Evolutionary conservation across 1,140 invertebrate species (phyloP).

Genomic region (Heliconius congener): DNA sequence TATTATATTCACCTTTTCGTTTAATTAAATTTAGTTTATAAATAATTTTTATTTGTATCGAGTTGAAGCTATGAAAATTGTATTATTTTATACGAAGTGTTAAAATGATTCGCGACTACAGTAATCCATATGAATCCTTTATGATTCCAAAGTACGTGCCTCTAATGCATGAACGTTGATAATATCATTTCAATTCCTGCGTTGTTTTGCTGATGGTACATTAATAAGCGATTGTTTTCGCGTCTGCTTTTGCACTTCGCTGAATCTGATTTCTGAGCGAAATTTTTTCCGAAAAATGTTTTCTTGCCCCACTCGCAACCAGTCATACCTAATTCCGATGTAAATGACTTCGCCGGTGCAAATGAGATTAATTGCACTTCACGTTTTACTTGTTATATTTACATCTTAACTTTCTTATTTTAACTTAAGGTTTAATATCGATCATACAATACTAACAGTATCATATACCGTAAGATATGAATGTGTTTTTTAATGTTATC

Average conservation of each 20-base stretch:
- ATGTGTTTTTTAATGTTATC: constrained; percentile 24
- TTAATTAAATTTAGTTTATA: neutral
- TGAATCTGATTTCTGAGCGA: constrained; percentile 67
- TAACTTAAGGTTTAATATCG: too few relatives aligned
- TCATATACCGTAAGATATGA: neutral
- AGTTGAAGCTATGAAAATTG: neutral
- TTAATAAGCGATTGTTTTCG: constrained; percentile 73
- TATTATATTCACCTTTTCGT: neutral
- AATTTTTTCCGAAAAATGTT: constrained; percentile 48
- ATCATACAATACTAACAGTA: neutral
- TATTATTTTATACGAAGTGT: neutral
- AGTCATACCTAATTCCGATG: constrained; percentile 70
- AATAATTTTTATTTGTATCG: neutral
- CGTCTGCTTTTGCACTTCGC: constrained; percentile 75
- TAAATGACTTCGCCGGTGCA: constrained; percentile 58
- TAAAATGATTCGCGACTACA: neutral
- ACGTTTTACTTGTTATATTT: constrained; percentile 58
- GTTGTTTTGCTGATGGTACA: constrained; percentile 55
- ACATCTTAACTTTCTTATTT: constrained; percentile 47
- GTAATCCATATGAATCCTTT: constrained; percentile 17
- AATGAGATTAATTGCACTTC: constrained; percentile 65
- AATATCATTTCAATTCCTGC: constrained; percentile 33
- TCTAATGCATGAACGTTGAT: constrained; percentile 29
- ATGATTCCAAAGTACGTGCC: constrained; percentile 17
- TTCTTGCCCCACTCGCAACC: constrained; percentile 55